Percentiles rank a stretch among this genome's conserved stretches.
These are phyloP conservation scores for Riparia riparia DNA, from an alignment of 2,113 vertebrate species.

Conservation along the genomic window DNA sequence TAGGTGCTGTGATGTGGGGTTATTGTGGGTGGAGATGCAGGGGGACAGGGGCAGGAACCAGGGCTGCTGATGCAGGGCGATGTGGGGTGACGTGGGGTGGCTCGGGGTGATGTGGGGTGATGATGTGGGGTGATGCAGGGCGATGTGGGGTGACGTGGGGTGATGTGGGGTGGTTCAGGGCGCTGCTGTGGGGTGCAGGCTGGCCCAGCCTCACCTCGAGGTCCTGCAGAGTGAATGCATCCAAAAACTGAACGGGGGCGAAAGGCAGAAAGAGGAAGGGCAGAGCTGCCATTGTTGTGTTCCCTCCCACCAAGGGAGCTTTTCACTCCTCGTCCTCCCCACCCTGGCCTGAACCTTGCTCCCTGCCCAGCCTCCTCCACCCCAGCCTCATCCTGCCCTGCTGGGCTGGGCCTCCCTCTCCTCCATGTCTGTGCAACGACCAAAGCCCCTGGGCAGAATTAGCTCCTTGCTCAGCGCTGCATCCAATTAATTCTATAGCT, in stretches of 20 bases:
- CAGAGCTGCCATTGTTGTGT: not conserved
- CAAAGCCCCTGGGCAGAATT: not conserved
- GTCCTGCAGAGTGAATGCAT: fast-evolving
- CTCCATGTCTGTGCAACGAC: not conserved
- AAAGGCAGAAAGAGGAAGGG: not conserved
- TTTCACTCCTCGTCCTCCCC: not conserved
- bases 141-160: not conserved
- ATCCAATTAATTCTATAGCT: conserved; percentile 24
- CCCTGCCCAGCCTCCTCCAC: not conserved
- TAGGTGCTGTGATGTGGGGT: fast-evolving
- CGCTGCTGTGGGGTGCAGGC: not conserved
- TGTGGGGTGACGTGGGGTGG: not conserved
- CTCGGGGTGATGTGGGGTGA: too few species aligned
- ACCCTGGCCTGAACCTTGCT: fast-evolving
- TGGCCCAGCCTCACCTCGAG: not conserved
- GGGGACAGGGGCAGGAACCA: not conserved
- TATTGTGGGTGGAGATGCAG: not conserved
- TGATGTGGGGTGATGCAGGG: not conserved
- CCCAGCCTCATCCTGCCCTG: fast-evolving
- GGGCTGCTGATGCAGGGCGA: not conserved
- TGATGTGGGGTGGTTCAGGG: not conserved
- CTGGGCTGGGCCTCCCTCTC: not conserved
- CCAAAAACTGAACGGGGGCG: not conserved
- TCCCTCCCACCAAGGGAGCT: fast-evolving
- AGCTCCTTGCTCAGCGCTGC: conserved; percentile 14